These are phyloP conservation scores for Drosophila ezoana DNA, from an alignment of 2,888 invertebrate genomes.

Conservation along the genomic window DNA sequence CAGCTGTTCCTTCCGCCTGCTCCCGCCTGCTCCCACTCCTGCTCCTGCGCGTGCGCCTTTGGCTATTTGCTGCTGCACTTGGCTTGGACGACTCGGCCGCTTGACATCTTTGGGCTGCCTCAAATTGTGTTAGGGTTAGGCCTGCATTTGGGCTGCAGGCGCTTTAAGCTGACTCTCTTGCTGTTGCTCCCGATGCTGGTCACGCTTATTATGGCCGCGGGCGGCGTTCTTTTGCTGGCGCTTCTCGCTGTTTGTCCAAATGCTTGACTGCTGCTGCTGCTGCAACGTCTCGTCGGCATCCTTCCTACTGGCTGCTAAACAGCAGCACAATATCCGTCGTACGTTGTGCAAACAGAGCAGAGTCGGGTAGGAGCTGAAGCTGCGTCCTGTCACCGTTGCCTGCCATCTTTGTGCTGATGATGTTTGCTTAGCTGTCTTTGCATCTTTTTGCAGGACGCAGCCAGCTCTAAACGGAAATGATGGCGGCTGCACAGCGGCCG, in stretches of 20 bases:
- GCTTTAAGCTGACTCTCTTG: conserved; percentile 15
- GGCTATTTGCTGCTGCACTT: conserved; percentile 77
- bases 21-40: not conserved
- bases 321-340: conserved; percentile 79
- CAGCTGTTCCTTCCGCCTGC: conserved; percentile 4
- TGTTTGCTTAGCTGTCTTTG: conserved; percentile 81
- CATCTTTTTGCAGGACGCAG: conserved; percentile 76
- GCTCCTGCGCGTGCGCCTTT: conserved; percentile 30
- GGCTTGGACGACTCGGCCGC: conserved; percentile 56
- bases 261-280: conserved; percentile 70
- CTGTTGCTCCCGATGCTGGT: conserved; percentile 52
- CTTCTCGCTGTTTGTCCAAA: conserved; percentile 71
- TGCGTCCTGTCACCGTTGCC: conserved; percentile 40
- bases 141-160: conserved; percentile 60
- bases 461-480: conserved; percentile 80
- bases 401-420: conserved; percentile 80
- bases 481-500: conserved; percentile 71
- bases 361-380: conserved; percentile 14
- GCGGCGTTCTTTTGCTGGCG: conserved; percentile 69
- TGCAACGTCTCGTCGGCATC: conserved; percentile 30
- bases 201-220: conserved; percentile 75
- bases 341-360: conserved; percentile 69
- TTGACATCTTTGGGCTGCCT: conserved; percentile 68
- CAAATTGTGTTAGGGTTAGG: conserved; percentile 79
- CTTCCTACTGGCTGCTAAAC: conserved; percentile 67